A percentile compares a stretch with the other conserved stretches of the same genome.
Conservation (phyloP, 2,797 vertebrate genomes). For the Bradypus variegatus region DNA sequence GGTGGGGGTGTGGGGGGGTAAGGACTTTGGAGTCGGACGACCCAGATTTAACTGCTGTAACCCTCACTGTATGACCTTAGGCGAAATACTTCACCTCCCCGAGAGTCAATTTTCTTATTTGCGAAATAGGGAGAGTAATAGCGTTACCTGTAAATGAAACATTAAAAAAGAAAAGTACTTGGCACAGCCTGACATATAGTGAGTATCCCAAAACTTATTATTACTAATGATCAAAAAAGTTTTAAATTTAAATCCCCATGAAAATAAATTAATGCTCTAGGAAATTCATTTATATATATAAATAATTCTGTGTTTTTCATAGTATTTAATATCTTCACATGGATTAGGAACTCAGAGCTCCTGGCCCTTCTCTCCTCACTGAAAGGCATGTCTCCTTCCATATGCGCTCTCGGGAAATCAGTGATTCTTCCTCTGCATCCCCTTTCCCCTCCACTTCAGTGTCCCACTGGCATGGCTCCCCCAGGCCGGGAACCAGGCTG, state of each 20-base stretch:
- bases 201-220: background rate
- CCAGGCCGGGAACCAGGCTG: background rate
- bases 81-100: background rate
- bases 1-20: too few relatives aligned
- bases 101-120: background rate
- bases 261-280: background rate
- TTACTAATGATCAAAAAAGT: background rate
- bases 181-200: background rate
- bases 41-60: background rate
- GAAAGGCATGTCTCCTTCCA: background rate
- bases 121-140: background rate
- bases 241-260: background rate
- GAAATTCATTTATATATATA: background rate
- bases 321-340: background rate
- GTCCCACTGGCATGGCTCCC: background rate
- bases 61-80: background rate
- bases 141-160: background rate
- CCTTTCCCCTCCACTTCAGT: background rate
- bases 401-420: background rate
- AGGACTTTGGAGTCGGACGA: background rate
- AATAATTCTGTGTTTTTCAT: conserved; percentile 6
- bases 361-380: background rate
- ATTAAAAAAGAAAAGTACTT: background rate
- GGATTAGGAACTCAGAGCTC: background rate
- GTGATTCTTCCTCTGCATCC: background rate